phyloP scores from a whole-genome alignment of 2,888 invertebrate genomes.

The Microplitis deprimator region DNA sequence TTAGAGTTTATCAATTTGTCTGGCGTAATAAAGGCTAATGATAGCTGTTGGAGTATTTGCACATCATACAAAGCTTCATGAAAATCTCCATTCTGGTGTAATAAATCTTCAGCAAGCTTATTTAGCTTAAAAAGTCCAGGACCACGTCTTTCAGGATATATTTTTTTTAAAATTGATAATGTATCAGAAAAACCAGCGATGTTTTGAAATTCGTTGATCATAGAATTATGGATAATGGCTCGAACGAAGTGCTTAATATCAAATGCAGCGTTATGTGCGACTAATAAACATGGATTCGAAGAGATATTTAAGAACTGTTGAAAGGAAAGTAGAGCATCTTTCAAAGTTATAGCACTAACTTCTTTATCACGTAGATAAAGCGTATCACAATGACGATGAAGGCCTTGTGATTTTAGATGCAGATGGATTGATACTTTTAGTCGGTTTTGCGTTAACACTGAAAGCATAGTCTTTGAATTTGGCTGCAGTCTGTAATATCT shows the following conservation, averaged over 20 bases:
- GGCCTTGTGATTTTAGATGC: slow-evolving; percentile 16
- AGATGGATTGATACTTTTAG: neutral
- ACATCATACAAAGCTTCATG: slow-evolving; percentile 42
- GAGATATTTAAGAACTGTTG: slow-evolving; percentile 4
- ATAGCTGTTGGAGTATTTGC: slow-evolving; percentile 26
- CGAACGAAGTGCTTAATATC: slow-evolving; percentile 15
- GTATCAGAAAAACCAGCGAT: slow-evolving; percentile 45
- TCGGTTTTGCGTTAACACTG: slow-evolving; percentile 14
- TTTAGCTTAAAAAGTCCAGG: slow-evolving; percentile 17
- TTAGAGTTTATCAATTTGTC: slow-evolving; percentile 15
- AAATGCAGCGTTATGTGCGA: slow-evolving; percentile 38
- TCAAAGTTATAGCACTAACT: slow-evolving; percentile 22
- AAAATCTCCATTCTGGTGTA: slow-evolving; percentile 14
- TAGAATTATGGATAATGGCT: slow-evolving; percentile 35
- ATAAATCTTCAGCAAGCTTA: slow-evolving; percentile 29
- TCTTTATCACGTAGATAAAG: slow-evolving; percentile 16
- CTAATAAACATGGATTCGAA: slow-evolving; percentile 30
- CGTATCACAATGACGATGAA: slow-evolving; percentile 23
- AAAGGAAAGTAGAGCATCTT: slow-evolving; percentile 35
- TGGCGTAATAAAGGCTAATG: slow-evolving; percentile 20
- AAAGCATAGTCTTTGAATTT: slow-evolving; percentile 39
- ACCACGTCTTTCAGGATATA: slow-evolving; percentile 25
- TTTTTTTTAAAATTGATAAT: slow-evolving; percentile 31
- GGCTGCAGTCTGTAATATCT: slow-evolving; percentile 51
- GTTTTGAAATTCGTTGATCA: slow-evolving; percentile 39